A percentile compares a stretch with the other conserved stretches of the same genome.
phyloP scores from a whole-genome alignment of 2,888 invertebrate genomes.

The Branchellion lobata region DNA sequence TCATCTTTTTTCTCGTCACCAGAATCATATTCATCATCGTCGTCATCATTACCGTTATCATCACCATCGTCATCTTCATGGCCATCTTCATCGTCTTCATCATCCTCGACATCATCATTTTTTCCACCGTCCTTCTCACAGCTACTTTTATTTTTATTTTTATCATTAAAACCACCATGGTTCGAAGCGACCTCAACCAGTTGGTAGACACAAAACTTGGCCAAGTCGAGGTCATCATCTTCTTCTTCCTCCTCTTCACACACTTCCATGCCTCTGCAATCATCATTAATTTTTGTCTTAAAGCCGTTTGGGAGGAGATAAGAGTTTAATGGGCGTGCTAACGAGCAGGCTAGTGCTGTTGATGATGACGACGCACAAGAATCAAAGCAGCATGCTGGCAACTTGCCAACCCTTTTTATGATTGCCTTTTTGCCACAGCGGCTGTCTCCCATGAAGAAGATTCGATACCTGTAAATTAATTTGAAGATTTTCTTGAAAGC shows the following conservation, averaged over 20 bases:
- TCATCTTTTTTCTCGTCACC: not conserved
- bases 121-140: no score
- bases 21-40: not conserved
- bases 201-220: no score
- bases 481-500: no score
- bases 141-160: not conserved
- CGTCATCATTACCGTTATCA: not conserved
- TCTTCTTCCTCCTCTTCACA: not conserved
- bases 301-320: not conserved
- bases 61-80: not conserved
- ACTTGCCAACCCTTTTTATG: not conserved
- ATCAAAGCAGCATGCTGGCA: not conserved
- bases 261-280: not conserved
- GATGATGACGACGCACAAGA: no score
- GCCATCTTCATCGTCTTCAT: not conserved
- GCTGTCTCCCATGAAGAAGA: not conserved
- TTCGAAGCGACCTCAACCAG: not conserved
- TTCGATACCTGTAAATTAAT: not conserved
- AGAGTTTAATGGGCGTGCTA: not conserved
- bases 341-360: no score
- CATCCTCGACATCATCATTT: not conserved
- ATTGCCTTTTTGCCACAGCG: not conserved
- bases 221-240: no score
- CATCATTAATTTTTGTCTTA: slow-evolving; percentile 1
- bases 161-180: not conserved